Evolutionary conservation across 1,140 invertebrate genomes (phyloP), one percentile per base, ranked within the genome.

Genomic region (Calephelis nemesis): DNA sequence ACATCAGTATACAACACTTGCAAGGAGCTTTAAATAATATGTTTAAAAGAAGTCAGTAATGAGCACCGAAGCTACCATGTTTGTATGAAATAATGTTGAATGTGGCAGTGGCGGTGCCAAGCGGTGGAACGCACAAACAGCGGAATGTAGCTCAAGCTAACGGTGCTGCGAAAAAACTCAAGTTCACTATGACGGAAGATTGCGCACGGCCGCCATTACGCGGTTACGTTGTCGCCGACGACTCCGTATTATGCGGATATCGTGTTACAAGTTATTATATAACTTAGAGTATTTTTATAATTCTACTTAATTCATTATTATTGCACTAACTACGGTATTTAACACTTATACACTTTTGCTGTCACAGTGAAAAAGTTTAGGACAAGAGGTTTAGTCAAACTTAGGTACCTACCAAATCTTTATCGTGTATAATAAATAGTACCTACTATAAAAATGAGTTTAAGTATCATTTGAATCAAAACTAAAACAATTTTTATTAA

Each of bases 171-270:
- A 86, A 90, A 90, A 90, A 87, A 88, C 83, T 84, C 88, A 90
- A 90, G 88, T 90, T 90, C 88, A 87, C 85, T 90, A 87, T 85
- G 85, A 84, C 82, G 87, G 85, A 87, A 87, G 86, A 88, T 87
- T 88, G 88, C 85, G 80, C 85, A 58, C 52, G 15, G 79, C 75
- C 73, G 79, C 75, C 81, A 85, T 88, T 84, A 87, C 83, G 84
- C 81, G 82, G 85, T 90, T 90, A 88, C 84, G 87, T 87, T 82
- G 85, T 83, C 81, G 78, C 75, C 78, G 74, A 40, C 49, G 52
- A 68, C 81, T 77, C 58, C 63, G 68, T 79, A 78, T 87, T 90
- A 88, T 88, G 85, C 71, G 76, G 73, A 72, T 73, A 76, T 77
- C 76, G 73, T 80, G 79, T 81, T 81, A 83, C 81, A 78, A 76